Evolutionary conservation across 2,797 vertebrate genomes (phyloP).

Genomic region (Calcarius lapponicus): DNA sequence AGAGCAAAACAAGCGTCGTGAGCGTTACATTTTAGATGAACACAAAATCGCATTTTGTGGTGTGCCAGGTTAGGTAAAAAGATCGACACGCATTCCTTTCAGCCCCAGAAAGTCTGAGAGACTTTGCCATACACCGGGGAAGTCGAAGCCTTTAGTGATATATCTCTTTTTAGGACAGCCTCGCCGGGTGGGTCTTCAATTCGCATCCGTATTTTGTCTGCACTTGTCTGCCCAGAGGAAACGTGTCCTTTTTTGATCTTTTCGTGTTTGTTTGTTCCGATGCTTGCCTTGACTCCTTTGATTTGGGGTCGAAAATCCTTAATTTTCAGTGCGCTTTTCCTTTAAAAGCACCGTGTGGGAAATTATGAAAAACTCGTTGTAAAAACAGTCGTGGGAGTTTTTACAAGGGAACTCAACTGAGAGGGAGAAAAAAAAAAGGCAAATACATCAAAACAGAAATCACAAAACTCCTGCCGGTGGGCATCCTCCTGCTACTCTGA

Average conservation of each 20-base stretch:
- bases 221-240: slow-evolving; percentile 3
- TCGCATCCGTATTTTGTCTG: not conserved
- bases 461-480: not conserved
- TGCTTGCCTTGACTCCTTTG: not conserved
- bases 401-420: not conserved
- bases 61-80: slow-evolving; percentile 39
- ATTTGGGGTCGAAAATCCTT: not conserved
- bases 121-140: slow-evolving; percentile 1
- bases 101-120: slow-evolving; percentile 16
- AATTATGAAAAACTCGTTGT: slow-evolving; percentile 13
- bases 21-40: slow-evolving; percentile 15
- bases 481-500: not conserved
- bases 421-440: not conserved
- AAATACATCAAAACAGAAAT: not conserved
- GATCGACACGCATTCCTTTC: slow-evolving; percentile 30
- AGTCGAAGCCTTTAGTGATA: not conserved
- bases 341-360: not conserved
- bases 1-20: slow-evolving; percentile 29
- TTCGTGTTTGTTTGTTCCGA: not conserved
- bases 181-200: not conserved
- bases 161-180: slow-evolving; percentile 12
- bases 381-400: slow-evolving; percentile 2
- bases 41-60: slow-evolving; percentile 52
- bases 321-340: not conserved
- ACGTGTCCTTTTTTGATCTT: slow-evolving; percentile 15